These are phyloP conservation scores for Periparus ater DNA, from an alignment of 2,797 vertebrate species.

Conservation along the genomic window DNA sequence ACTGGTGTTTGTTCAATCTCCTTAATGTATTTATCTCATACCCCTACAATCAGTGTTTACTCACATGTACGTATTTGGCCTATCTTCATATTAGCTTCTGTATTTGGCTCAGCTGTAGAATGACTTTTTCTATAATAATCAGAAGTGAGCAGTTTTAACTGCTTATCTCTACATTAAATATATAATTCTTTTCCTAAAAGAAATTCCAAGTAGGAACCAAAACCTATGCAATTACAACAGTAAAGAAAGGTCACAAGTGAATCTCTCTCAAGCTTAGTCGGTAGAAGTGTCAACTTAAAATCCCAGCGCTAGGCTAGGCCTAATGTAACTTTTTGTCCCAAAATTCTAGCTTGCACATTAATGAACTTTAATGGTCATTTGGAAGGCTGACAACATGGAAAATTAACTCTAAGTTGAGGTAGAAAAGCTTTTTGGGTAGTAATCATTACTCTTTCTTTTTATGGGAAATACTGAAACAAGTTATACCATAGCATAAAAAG, in stretches of 20 bases:
- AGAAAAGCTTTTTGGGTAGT: not conserved
- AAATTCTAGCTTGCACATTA: not conserved
- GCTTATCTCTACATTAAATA: not conserved
- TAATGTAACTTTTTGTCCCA: not conserved
- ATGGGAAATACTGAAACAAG: not conserved
- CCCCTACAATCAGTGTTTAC: not conserved
- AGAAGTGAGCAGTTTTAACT: not conserved
- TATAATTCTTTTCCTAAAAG: not conserved
- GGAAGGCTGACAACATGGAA: not conserved
- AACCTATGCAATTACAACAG: not conserved
- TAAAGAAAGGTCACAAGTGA: not conserved
- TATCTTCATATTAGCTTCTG: not conserved
- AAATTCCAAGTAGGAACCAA: not conserved
- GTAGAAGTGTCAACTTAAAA: not conserved
- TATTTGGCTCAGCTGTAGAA: not conserved
- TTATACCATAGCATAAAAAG: not conserved
- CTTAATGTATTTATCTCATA: not conserved
- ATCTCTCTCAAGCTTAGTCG: not conserved
- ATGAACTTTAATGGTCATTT: not conserved
- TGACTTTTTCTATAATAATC: not conserved
- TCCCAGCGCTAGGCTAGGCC: not conserved
- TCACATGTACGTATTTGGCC: not conserved
- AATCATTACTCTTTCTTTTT: not conserved
- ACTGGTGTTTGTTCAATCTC: not conserved
- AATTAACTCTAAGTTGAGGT: not conserved